Evolutionary conservation across 2,797 vertebrate genomes (phyloP).

Genomic region (Ptychobarbus kaznakovi): DNA sequence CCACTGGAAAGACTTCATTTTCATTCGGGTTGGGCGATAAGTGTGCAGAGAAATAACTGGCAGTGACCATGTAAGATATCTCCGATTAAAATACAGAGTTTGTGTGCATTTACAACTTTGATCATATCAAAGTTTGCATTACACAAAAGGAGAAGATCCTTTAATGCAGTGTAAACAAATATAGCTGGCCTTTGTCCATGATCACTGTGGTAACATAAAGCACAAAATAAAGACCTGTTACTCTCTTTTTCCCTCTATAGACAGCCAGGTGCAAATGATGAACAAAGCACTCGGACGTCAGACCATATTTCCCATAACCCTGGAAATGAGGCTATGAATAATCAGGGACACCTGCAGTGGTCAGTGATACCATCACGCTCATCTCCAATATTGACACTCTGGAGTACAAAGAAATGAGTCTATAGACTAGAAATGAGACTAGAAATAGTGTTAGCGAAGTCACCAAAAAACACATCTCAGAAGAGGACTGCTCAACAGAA

Average conservation of each 20-base stretch:
- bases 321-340: constrained; percentile 15
- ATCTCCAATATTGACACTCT: neutral
- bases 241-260: neutral
- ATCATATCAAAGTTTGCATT: constrained; percentile 58
- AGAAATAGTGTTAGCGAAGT: neutral
- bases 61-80: neutral
- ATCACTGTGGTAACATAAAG: neutral
- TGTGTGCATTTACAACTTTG: constrained; percentile 47
- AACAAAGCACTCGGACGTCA: neutral
- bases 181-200: constrained; percentile 18
- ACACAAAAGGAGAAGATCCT: constrained; percentile 1
- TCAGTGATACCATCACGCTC: neutral
- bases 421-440: neutral
- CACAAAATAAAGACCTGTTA: neutral
- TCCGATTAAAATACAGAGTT: constrained; percentile 52
- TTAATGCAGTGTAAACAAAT: constrained; percentile 7
- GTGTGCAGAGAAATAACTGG: neutral
- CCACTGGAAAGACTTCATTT: constrained; percentile 36
- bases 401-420: neutral
- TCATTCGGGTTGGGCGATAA: constrained; percentile 7
- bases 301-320: neutral
- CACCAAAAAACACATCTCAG: neutral
- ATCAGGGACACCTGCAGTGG: neutral
- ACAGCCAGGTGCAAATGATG: constrained; percentile 16
- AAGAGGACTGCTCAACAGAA: neutral